A percentile compares a stretch with the other conserved stretches of the same genome.
These are phyloP conservation scores for Noctua janthe DNA, from an alignment of 2,888 invertebrate genomes.

Conservation along the genomic window DNA sequence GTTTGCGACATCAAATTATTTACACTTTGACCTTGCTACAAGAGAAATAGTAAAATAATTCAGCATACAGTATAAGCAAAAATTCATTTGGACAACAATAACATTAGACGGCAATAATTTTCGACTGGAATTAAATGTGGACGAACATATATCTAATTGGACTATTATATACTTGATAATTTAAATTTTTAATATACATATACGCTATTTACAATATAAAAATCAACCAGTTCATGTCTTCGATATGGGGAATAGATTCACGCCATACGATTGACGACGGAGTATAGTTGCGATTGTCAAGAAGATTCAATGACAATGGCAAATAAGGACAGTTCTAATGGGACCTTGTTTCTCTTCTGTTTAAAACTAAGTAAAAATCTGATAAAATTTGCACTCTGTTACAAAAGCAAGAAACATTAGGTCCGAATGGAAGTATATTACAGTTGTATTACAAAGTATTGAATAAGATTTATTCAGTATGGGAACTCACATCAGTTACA, in stretches of 20 bases:
- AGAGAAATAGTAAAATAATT: conserved; percentile 77
- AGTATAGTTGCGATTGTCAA: conserved; percentile 62
- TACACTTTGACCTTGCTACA: conserved; percentile 70
- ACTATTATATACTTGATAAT: conserved; percentile 85
- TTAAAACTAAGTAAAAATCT: conserved; percentile 51
- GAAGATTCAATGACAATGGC: conserved; percentile 53
- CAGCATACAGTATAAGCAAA: conserved; percentile 78
- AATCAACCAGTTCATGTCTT: conserved; percentile 77
- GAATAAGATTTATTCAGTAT: conserved; percentile 72
- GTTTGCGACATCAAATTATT: conserved; percentile 53
- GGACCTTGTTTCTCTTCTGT: conserved; percentile 40
- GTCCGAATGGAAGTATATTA: conserved; percentile 68
- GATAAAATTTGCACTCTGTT: conserved; percentile 51
- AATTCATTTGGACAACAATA: conserved; percentile 85
- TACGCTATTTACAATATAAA: conserved; percentile 84
- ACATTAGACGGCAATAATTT: conserved; percentile 87
- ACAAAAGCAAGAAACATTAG: conserved; percentile 72
- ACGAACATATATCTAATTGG: conserved; percentile 88
- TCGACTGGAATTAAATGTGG: conserved; percentile 87
- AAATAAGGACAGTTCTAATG: conserved; percentile 47
- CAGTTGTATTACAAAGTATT: conserved; percentile 78
- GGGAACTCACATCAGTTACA: conserved; percentile 77
- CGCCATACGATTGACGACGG: conserved; percentile 62
- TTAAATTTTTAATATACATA: conserved; percentile 80
- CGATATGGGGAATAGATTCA: conserved; percentile 65